phyloP scores from a whole-genome alignment of 2,888 invertebrate species.

The Hydrotaea diabolus region DNA sequence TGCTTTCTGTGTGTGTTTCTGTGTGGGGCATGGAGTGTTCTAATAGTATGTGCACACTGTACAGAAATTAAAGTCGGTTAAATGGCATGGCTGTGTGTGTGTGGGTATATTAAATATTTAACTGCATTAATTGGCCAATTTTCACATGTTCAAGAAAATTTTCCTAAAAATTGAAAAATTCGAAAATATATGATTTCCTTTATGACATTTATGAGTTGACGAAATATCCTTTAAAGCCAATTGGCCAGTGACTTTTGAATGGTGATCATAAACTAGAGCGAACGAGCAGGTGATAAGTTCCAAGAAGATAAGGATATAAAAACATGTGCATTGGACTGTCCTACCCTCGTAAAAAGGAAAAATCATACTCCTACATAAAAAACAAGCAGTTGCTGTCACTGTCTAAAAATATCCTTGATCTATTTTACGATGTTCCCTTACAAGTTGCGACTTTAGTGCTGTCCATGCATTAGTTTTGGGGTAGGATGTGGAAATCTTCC shows the following conservation, averaged over 20 bases:
- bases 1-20: conserved; percentile 7
- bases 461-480: too few relatives aligned
- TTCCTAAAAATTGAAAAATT: conserved; percentile 35
- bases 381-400: too few relatives aligned
- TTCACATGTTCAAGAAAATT: conserved; percentile 60
- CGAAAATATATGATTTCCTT: conserved; percentile 45
- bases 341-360: too few relatives aligned
- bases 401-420: too few relatives aligned
- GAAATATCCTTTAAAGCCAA: neutral
- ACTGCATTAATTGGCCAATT: conserved; percentile 78
- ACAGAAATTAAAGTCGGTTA: conserved; percentile 7
- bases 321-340: too few relatives aligned
- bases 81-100: conserved; percentile 22
- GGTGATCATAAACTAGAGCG: neutral
- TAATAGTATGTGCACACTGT: neutral
- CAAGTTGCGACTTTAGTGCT: too few relatives aligned
- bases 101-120: conserved; percentile 69
- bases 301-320: too few relatives aligned
- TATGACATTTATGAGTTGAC: conserved; percentile 19
- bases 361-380: too few relatives aligned
- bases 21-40: neutral
- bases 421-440: too few relatives aligned
- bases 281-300: conserved; percentile 24
- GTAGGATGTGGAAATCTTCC: too few relatives aligned
- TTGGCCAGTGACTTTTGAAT: neutral